A percentile compares a stretch with the other conserved stretches of the same genome.
Conservation (phyloP, 2,888 invertebrate species). For the Nesidiocoris tenuis region DNA sequence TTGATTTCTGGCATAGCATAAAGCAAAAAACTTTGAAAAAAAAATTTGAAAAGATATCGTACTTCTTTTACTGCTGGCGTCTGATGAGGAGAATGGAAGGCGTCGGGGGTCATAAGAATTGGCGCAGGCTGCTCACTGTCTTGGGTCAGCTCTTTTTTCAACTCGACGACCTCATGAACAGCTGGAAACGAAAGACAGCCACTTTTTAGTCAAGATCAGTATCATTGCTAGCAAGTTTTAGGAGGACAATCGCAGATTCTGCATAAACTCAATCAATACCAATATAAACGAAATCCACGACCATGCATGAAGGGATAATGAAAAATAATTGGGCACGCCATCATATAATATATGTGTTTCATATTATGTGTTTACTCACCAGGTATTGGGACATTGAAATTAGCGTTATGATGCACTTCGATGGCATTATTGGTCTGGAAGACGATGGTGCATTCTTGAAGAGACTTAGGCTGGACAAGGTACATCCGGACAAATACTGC, state of each 20-base stretch:
- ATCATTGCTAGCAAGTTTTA: too few species aligned
- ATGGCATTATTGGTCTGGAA: conserved; percentile 55
- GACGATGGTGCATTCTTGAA: conserved; percentile 79
- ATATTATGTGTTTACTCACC: not conserved
- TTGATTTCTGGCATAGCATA: not conserved
- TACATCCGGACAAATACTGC: conserved; percentile 64
- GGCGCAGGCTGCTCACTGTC: conserved; percentile 28
- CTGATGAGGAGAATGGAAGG: conserved; percentile 62
- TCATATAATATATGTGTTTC: too few species aligned
- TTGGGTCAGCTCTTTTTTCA: conserved; percentile 23
- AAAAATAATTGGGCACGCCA: too few species aligned
- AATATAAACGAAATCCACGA: too few species aligned
- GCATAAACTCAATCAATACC: too few species aligned
- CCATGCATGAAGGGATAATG: too few species aligned
- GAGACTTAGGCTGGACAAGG: conserved; percentile 81
- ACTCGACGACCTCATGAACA: conserved; percentile 6
- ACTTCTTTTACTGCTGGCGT: not conserved
- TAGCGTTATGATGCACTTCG: conserved; percentile 31
- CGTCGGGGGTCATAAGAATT: conserved; percentile 79
- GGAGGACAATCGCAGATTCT: too few species aligned
- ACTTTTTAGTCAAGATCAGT: too few species aligned
- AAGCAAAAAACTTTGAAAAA: not conserved
- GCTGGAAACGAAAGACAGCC: conserved; percentile 12
- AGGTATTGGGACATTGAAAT: conserved; percentile 10
- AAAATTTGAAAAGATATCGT: too few species aligned